These are phyloP conservation scores for Rhynchopsitta pachyrhyncha DNA, from an alignment of 2,113 vertebrate genomes.

Conservation along the genomic window DNA sequence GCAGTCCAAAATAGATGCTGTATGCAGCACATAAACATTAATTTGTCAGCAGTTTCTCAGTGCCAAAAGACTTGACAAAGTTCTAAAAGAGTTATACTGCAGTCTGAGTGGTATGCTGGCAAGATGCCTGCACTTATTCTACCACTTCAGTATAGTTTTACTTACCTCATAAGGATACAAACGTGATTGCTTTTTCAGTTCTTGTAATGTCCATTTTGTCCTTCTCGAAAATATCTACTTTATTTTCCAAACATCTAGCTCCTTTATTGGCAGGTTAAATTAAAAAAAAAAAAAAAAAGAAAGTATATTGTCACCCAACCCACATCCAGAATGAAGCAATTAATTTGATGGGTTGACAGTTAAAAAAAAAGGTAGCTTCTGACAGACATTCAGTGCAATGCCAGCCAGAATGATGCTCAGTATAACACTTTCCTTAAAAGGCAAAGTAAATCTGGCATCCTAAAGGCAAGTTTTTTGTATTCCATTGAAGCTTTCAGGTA, in stretches of 20 bases:
- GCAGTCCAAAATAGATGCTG: conserved; percentile 4
- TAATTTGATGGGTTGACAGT: conserved; percentile 54
- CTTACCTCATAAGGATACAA: conserved; percentile 44
- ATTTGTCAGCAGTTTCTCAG: conserved; percentile 64
- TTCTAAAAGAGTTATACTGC: conserved; percentile 24
- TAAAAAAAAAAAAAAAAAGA: not conserved
- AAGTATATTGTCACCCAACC: not conserved
- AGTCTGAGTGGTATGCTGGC: conserved; percentile 53
- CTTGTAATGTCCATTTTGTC: conserved; percentile 32
- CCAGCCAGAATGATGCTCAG: conserved; percentile 16
- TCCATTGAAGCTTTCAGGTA: not conserved
- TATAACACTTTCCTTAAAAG: conserved; percentile 24
- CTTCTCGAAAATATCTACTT: conserved; percentile 20
- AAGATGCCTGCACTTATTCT: conserved; percentile 32
- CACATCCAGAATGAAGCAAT: conserved; percentile 44
- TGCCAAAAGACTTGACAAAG: conserved; percentile 41
- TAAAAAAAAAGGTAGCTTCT: conserved; percentile 53
- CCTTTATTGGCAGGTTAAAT: not conserved
- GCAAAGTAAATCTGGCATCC: conserved; percentile 23
- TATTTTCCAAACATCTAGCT: not conserved
- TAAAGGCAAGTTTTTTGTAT: conserved; percentile 40
- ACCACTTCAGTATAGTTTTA: conserved; percentile 31
- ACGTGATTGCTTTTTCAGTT: conserved; percentile 39
- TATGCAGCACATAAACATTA: conserved; percentile 48
- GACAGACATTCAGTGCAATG: conserved; percentile 30